Evolutionary conservation across 2,888 invertebrate genomes (phyloP).

Genomic region (Napeogenes inachia): DNA sequence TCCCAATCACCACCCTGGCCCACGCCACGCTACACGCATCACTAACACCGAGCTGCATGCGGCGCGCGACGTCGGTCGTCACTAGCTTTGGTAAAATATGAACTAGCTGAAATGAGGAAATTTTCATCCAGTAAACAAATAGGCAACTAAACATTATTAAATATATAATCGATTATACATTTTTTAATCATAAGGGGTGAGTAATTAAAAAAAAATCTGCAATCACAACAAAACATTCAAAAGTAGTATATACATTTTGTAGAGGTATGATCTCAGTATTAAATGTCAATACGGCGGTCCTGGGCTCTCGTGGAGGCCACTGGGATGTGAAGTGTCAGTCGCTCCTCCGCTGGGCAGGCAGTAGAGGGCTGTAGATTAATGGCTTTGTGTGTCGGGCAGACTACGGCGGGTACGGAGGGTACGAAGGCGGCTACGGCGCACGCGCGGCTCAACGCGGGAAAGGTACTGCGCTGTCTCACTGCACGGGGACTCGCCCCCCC

Average conservation of each 20-base stretch:
- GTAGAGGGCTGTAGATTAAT: constrained; percentile 61
- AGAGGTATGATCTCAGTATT: too few relatives aligned
- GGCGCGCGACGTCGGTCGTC: too few relatives aligned
- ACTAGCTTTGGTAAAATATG: too few relatives aligned
- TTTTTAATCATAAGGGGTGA: too few relatives aligned
- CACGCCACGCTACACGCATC: constrained; percentile 25
- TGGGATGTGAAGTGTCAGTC: neutral
- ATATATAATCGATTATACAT: too few relatives aligned
- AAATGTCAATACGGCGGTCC: neutral
- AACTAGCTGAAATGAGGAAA: too few relatives aligned
- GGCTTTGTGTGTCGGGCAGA: constrained; percentile 81
- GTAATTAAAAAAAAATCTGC: too few relatives aligned
- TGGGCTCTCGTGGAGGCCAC: neutral
- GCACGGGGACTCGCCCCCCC: constrained; percentile 22
- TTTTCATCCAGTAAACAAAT: too few relatives aligned
- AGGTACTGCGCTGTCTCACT: constrained; percentile 79
- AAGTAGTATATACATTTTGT: too few relatives aligned
- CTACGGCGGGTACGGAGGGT: constrained; percentile 92
- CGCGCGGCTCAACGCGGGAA: constrained; percentile 91
- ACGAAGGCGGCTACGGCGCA: constrained; percentile 92
- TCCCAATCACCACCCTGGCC: constrained; percentile 45
- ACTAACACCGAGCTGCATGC: constrained; percentile 22
- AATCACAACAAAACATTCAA: too few relatives aligned
- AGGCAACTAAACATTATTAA: too few relatives aligned
- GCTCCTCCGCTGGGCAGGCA: neutral